These are phyloP conservation scores for Cataglyphis hispanica DNA, from an alignment of 1,140 invertebrate species.

Conservation along the genomic window DNA sequence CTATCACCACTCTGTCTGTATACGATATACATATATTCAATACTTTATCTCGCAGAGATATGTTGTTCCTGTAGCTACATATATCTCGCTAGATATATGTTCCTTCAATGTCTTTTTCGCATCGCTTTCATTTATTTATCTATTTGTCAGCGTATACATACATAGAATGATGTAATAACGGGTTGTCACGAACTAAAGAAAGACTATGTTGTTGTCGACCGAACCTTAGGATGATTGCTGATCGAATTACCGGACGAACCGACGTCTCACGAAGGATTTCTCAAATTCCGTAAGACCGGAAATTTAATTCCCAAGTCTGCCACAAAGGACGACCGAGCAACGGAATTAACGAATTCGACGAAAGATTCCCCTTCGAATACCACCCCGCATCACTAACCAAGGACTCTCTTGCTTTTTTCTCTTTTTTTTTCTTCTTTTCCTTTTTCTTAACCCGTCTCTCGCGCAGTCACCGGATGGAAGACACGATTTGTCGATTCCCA, in stretches of 20 bases:
- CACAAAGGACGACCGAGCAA: conserved; percentile 65
- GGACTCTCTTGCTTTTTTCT: neutral
- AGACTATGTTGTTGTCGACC: conserved; percentile 32
- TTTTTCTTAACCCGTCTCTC: neutral
- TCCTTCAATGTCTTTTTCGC: neutral
- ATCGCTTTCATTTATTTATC: conserved; percentile 54
- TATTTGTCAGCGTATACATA: neutral
- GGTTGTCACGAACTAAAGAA: conserved; percentile 21
- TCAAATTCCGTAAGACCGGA: conserved; percentile 69
- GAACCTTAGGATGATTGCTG: conserved; percentile 65
- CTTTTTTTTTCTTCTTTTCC: conserved; percentile 3
- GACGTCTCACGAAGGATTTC: conserved; percentile 68
- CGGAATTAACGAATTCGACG: conserved; percentile 74
- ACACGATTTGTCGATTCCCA: conserved; percentile 56
- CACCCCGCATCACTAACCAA: neutral
- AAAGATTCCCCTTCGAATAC: conserved; percentile 39
- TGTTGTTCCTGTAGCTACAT: neutral
- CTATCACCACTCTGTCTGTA: conserved; percentile 18
- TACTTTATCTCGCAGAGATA: conserved; percentile 8
- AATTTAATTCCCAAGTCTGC: conserved; percentile 72
- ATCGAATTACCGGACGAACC: conserved; percentile 71
- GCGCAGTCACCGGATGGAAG: conserved; percentile 39
- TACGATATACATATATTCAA: neutral
- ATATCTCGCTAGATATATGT: neutral
- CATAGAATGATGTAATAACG: neutral